Evolutionary conservation across 2,113 vertebrate species (phyloP).

Genomic region (Noturus placidus): DNA sequence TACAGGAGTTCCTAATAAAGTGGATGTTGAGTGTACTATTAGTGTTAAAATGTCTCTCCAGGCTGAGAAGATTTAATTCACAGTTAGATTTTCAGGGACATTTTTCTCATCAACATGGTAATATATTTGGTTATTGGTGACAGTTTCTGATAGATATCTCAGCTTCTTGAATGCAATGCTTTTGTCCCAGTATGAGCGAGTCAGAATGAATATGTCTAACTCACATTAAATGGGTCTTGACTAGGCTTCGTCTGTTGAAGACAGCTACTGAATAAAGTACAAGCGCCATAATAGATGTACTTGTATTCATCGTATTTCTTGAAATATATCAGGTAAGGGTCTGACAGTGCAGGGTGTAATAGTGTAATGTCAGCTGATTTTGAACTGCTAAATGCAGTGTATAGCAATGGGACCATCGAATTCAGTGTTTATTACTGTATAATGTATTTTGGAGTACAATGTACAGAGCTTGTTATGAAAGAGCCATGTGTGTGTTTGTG

Average conservation of each 20-base stretch:
- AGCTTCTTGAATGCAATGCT: neutral
- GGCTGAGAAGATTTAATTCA: neutral
- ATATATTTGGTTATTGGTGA: neutral
- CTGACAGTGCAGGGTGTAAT: neutral
- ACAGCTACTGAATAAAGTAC: slow-evolving; percentile 5
- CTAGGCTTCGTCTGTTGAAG: neutral
- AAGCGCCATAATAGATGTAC: neutral
- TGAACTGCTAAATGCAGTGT: neutral
- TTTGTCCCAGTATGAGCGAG: neutral
- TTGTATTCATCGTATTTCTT: slow-evolving; percentile 7
- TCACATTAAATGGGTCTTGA: slow-evolving; percentile 8
- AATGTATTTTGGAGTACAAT: neutral
- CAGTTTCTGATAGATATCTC: neutral
- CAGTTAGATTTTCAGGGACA: neutral
- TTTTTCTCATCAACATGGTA: neutral
- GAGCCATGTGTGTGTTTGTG: neutral
- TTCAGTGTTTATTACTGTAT: neutral
- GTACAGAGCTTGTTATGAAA: neutral
- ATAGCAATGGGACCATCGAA: neutral
- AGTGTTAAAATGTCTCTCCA: neutral
- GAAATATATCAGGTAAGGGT: neutral
- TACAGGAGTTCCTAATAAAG: neutral
- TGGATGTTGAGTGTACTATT: neutral
- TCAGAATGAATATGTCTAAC: neutral
- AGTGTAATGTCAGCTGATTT: neutral